Evolutionary conservation across 2,797 vertebrate species (phyloP).

Genomic region (Muraenolepis orangiensis): DNA sequence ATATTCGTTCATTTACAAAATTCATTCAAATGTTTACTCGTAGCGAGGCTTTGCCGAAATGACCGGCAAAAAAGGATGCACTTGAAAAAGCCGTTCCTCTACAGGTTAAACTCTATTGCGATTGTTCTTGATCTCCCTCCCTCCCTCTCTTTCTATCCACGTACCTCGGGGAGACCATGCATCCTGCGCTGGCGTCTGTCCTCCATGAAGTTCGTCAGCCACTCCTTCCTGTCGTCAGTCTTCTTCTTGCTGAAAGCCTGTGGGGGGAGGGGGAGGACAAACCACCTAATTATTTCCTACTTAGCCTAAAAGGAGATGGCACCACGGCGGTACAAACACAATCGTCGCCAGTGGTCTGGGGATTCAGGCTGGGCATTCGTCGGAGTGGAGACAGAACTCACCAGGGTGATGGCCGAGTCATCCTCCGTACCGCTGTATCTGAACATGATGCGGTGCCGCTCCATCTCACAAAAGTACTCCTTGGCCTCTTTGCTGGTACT

Average conservation of each 20-base stretch:
- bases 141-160: no score
- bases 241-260: slow-evolving; percentile 99
- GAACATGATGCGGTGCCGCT: slow-evolving; percentile 92
- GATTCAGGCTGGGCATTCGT: not conserved
- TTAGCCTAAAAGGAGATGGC: not conserved
- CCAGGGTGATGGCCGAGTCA: slow-evolving; percentile 95
- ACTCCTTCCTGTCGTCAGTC: slow-evolving; percentile 97
- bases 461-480: slow-evolving; percentile 98
- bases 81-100: not conserved
- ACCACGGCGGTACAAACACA: no score
- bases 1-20: not conserved
- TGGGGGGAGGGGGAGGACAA: not conserved
- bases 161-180: slow-evolving; percentile 95
- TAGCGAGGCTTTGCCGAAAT: no score
- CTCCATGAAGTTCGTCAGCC: slow-evolving; percentile 99
- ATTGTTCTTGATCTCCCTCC: not conserved
- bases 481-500: slow-evolving; percentile 98
- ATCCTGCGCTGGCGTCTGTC: slow-evolving; percentile 92
- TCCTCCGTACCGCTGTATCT: slow-evolving; percentile 92
- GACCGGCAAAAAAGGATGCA: no score
- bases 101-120: not conserved
- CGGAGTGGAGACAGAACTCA: slow-evolving; percentile 63
- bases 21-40: not conserved
- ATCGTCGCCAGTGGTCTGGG: not conserved
- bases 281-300: not conserved